phyloP scores from a whole-genome alignment of 1,140 invertebrate species.

The Orchestia grillus region DNA sequence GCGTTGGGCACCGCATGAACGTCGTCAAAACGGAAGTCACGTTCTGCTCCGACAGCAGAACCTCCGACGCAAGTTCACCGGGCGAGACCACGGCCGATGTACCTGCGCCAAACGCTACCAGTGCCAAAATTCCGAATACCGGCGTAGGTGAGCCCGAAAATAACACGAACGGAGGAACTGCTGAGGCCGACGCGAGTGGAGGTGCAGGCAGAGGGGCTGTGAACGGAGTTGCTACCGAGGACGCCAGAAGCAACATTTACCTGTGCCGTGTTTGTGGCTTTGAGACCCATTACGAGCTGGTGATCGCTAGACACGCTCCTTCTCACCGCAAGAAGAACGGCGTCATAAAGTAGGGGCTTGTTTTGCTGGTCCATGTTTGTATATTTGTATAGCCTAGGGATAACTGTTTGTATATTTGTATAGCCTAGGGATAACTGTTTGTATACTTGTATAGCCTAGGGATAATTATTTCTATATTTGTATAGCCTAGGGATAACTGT shows the following conservation, averaged over 20 bases:
- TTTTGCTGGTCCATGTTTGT: neutral
- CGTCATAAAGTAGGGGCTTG: neutral
- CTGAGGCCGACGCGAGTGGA: neutral
- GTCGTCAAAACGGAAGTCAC: neutral
- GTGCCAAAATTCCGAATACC: neutral
- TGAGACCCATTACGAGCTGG: constrained; percentile 11
- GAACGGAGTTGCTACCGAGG: neutral
- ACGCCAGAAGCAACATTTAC: neutral
- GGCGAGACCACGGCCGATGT: neutral
- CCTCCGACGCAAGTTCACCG: no score
- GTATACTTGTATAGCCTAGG: no score
- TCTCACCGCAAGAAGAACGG: constrained; percentile 21
- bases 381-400: no score
- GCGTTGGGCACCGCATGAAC: neutral
- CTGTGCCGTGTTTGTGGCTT: neutral
- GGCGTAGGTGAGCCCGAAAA: neutral
- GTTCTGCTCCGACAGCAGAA: neutral
- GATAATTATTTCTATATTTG: no score
- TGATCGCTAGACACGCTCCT: neutral
- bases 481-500: no score
- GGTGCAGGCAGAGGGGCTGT: neutral
- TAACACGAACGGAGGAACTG: neutral
- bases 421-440: no score
- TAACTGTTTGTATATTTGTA: no score
- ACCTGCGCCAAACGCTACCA: neutral